Evolutionary conservation across 2,113 vertebrate genomes (phyloP), one percentile per base, ranked within the genome.

Genomic region (Archilochus colubris): DNA sequence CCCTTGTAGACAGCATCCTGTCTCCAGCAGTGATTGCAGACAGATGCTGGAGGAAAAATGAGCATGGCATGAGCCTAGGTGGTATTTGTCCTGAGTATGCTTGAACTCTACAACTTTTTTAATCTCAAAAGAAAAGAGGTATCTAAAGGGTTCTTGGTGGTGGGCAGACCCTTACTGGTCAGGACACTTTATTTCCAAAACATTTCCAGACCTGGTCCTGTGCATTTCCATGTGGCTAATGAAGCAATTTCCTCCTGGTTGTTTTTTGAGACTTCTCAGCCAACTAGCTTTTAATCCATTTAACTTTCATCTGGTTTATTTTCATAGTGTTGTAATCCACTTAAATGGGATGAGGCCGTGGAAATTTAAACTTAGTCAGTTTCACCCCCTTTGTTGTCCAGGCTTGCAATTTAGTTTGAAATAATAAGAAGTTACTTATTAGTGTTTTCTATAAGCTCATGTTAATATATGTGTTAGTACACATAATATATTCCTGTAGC

Each of bases 71-170:
- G 11, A 75, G 36, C 12, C 44, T 48, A 1, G 40, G 1, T 16
- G 30, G 1, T 38, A 7, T 17, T 69, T 72, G 9, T 31, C 36
- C 14, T 22, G 30, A 62, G 30, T 9, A 3, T 0, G 0, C 46
- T 44, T 15, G 1, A 25, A 57, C 2, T 27, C 63, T 59, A 14
- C 40, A 44, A 5, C 15, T 7, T 2, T n/a, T 54, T 27, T 10
- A 2, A 8, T 43, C 38, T 72, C 44, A 1, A 16, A 61, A 72
- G 8, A 6, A 54, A 78, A 8, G 19, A 63, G 22, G 31, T 21
- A 31, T 11, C 51, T 13, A 12, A 33, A 80, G 33, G 28, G 18
- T 14, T 48, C 28, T 7, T 46, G 9, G 6, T 43, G 22, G 22
- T 36, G 28, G 40, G 17, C 63, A 48, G 40, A 14, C 5, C 25